A percentile compares a stretch with the other conserved stretches of the same genome.
phyloP scores from a whole-genome alignment of 2,888 invertebrate genomes.

The Platycheirus rosarum region DNA sequence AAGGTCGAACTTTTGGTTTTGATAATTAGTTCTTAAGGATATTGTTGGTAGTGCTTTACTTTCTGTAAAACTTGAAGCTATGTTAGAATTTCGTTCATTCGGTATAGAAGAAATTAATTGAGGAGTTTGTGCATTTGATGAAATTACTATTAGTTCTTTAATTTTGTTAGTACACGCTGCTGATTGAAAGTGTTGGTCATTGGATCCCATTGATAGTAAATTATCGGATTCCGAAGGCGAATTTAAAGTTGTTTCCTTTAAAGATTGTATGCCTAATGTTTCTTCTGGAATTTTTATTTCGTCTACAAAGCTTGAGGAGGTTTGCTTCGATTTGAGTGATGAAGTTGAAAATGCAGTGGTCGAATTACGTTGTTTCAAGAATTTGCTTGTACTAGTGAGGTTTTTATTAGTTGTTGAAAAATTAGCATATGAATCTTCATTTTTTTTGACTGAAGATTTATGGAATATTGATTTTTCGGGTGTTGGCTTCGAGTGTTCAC shows the following conservation, averaged over 20 bases:
- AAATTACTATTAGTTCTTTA: background rate
- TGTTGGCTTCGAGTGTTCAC: constrained; percentile 53
- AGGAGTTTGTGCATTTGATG: background rate
- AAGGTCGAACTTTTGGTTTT: background rate
- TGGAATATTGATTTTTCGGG: constrained; percentile 5
- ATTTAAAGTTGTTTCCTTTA: background rate
- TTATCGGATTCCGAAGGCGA: constrained; percentile 3
- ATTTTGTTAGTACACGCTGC: background rate
- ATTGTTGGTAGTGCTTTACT: background rate
- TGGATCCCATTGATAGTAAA: background rate
- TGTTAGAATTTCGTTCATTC: background rate
- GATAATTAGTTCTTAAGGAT: background rate
- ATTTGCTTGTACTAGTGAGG: constrained; percentile 44
- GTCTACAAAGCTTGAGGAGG: constrained; percentile 44
- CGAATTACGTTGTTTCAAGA: constrained; percentile 62
- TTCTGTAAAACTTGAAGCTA: background rate
- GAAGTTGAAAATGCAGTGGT: constrained; percentile 80
- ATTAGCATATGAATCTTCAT: constrained; percentile 43
- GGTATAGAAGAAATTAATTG: background rate
- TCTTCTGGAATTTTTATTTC: constrained; percentile 40
- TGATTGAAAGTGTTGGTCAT: background rate
- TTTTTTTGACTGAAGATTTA: constrained; percentile 38
- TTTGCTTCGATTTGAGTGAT: constrained; percentile 64
- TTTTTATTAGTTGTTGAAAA: constrained; percentile 35
- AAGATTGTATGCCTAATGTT: background rate